Evolutionary conservation across 1,140 invertebrate species (phyloP).

Genomic region (Habropoda laboriosa): DNA sequence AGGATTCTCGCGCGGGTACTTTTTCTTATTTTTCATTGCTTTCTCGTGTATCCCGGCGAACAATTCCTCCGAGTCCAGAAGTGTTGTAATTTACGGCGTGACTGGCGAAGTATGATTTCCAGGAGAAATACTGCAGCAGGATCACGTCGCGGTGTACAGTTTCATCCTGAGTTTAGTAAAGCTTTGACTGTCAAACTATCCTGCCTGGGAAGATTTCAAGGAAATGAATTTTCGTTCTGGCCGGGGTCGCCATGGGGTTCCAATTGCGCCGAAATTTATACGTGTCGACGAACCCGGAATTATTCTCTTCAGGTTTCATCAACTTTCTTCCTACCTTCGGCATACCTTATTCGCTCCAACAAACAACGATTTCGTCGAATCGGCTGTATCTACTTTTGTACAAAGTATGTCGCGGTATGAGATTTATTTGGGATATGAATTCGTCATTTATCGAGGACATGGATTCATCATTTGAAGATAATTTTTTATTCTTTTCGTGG

Average conservation of each 20-base stretch:
- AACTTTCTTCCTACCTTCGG: not conserved
- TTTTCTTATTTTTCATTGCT: conserved; percentile 20
- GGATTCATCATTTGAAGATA: no score
- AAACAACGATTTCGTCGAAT: no score
- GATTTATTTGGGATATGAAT: no score
- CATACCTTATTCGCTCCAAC: not conserved
- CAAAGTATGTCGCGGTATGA: no score
- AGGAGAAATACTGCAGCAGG: conserved; percentile 18
- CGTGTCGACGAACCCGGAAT: not conserved
- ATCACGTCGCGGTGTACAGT: conserved; percentile 24
- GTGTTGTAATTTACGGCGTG: conserved; percentile 38
- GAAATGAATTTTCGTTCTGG: conserved; percentile 12
- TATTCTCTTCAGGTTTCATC: not conserved
- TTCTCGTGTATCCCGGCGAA: not conserved
- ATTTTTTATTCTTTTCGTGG: no score
- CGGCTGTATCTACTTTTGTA: not conserved
- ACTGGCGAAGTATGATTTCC: conserved; percentile 34
- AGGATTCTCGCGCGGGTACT: not conserved
- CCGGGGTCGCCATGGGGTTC: not conserved
- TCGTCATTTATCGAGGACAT: no score
- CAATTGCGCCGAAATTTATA: not conserved
- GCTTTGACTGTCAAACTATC: conserved; percentile 28
- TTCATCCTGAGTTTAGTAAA: conserved; percentile 30
- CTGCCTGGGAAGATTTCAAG: not conserved
- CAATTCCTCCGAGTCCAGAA: conserved; percentile 15